Base-by-base conservation (phyloP, 2,797 vertebrate genomes). In the Pogoniulus pusillus region DNA sequence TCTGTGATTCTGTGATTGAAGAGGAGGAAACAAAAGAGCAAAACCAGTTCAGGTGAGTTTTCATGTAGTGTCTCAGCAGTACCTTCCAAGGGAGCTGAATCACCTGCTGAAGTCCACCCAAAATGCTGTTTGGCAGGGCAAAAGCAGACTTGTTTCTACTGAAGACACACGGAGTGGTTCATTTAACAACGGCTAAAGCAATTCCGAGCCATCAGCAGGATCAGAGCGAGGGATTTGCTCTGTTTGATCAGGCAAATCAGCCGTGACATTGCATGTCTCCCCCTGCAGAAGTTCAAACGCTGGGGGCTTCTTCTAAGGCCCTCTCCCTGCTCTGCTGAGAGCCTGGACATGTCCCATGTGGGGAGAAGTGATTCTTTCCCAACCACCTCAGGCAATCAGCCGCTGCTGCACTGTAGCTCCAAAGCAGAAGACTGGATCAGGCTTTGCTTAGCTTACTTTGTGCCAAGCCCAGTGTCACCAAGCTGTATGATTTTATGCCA, bases 161-260 rank as follows among this genome's bases (percentile, higher is more conserved):
- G 83, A 32, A 71, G 93, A 92, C 69, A 49, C 7, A 55, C 77
- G 35, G 89, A 74, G 91, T 80, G 87, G 91, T 80, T 91, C 89
- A 92, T 92, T 93, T 91, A 86, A 92, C 92, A 91, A 90, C 1
- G 11, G 87, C 84, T 88, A 80, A 57, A 86, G n/a, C n/a, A n/a
- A n/a, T 92, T 95, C 27, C 37, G 78, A 88, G 86, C 65, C 91
- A 91, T 91, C 92, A 83, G 78, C 58, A 7, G 93, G 87, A 95
- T 94, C 91, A 91, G 89, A 95, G 77, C 0, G 3, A 62, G 81
- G 75, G 92, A 88, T 94, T 95, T 94, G 81, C 77, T 91, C 80
- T 71, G 87, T 90, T 91, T 94, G 91, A 94, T 93, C 83, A 93
- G 64, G 16, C 85, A 95, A 93, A 95, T 84, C 73, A 91, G 72